Base-by-base conservation (phyloP, 2,797 vertebrate species). In the Menidia menidia region DNA sequence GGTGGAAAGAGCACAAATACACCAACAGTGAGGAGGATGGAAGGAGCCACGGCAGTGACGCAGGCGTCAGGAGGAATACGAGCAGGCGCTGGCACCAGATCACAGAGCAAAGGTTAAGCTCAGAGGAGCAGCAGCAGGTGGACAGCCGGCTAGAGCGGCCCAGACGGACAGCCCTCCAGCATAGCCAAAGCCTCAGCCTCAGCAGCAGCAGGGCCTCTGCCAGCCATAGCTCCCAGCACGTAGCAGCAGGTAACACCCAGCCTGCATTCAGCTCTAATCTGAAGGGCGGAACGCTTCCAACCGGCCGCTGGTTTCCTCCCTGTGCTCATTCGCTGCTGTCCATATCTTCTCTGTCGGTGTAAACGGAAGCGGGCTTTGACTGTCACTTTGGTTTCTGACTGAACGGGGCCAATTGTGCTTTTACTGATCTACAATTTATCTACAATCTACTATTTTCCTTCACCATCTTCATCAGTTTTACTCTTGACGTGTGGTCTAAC, bases 231-330 rank as follows among this genome's bases (percentile, higher is more conserved):
- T 85, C 80, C 11, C 83, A 76, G 61, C 60, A 35, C 67, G 15
- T 61, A 47, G 72, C 78, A 79, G 84, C 92, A 94, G 94, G 94
- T 94, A 94, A 94, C 83, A 11, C 33, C 45, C 64, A 59, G 80
- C 88, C 76, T 52, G 59, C 75, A 55, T 72, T 78, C 80, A 53
- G 33, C 71, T 76, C 66, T 60, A 8, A 15, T 60, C 84, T 85
- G 83, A 80, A 78, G 69, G 73, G 63, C 57, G 55, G 56, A 62
- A 70, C 16, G 6, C 75, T 79, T 79, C 69, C 70, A 55, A 42
- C 62, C 39, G 61, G 74, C 15, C 52, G 39, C 71, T 77, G 33
- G 60, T 48, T 68, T 10, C 47, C 64, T 73, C 32, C 81, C 35
- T 81, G 60, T 84, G 68, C 81, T 1, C 60, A 64, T 86, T 77